Conservation (phyloP, 1,140 invertebrate genomes). For the Dendroctonus ponderosae region DNA sequence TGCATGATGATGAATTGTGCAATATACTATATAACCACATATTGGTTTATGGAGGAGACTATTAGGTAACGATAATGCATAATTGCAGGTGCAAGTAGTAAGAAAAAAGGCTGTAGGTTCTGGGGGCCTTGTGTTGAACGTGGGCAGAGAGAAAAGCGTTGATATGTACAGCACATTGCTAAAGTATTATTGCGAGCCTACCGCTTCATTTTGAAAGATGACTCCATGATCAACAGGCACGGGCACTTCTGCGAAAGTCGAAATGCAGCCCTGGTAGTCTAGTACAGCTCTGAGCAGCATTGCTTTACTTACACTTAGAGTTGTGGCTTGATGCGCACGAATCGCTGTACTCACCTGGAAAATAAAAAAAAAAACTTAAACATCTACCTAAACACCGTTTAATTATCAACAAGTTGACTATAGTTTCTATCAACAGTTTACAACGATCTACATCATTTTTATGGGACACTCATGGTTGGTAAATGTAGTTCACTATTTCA, state of each 20-base stretch:
- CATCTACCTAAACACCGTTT: neutral
- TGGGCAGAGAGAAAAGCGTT: neutral
- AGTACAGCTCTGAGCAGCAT: conserved; percentile 25
- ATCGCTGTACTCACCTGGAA: conserved; percentile 24
- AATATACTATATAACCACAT: too few species aligned
- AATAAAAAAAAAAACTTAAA: neutral
- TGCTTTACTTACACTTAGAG: conserved; percentile 21
- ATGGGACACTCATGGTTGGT: too few species aligned
- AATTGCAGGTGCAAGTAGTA: too few species aligned
- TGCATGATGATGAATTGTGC: too few species aligned
- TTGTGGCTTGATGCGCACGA: conserved; percentile 12
- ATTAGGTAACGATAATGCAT: too few species aligned
- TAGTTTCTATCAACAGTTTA: too few species aligned
- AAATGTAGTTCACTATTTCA: too few species aligned
- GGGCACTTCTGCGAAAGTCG: conserved; percentile 22
- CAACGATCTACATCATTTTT: too few species aligned
- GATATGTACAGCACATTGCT: conserved; percentile 10
- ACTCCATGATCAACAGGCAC: conserved; percentile 24
- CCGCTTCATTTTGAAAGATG: conserved; percentile 26
- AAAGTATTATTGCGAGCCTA: conserved; percentile 3
- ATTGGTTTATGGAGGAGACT: too few species aligned
- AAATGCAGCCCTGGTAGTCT: conserved; percentile 28
- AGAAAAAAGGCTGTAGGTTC: too few species aligned
- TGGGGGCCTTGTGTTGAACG: neutral
- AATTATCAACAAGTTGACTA: too few species aligned